Conservation (phyloP, 2,797 vertebrate genomes). For the Octomys mimax region DNA sequence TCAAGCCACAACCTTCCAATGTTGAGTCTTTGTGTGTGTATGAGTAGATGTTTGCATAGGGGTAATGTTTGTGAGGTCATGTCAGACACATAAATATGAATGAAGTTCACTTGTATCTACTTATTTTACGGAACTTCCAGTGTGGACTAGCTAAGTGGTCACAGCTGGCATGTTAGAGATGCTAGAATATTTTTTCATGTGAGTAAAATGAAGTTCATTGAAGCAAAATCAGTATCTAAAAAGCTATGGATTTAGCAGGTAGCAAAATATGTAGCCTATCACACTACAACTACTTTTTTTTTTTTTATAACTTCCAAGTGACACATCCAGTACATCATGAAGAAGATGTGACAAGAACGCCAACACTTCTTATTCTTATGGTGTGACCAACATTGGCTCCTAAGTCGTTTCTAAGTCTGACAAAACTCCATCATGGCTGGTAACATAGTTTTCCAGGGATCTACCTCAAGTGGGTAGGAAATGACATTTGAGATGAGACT, state of each 20-base stretch:
- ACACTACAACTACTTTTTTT: not conserved
- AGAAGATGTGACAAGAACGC: not conserved
- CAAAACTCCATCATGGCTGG: not conserved
- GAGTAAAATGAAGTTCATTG: not conserved
- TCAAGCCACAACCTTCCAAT: not conserved
- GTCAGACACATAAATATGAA: not conserved
- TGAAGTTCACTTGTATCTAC: not conserved
- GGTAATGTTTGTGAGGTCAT: not conserved
- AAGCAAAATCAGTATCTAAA: not conserved
- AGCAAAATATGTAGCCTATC: not conserved
- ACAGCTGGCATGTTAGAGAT: not conserved
- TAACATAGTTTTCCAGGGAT: not conserved
- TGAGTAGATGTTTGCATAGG: accelerated
- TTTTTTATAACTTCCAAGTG: not conserved
- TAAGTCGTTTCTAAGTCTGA: not conserved
- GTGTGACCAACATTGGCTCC: not conserved
- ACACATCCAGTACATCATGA: not conserved
- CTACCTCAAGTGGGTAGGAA: conserved; percentile 5
- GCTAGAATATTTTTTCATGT: not conserved
- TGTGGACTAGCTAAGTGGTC: not conserved
- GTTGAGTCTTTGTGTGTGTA: not conserved
- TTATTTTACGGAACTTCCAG: not conserved
- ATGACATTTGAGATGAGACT: conserved; percentile 4
- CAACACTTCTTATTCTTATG: not conserved
- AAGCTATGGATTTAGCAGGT: not conserved